Conservation (phyloP, 64 coral and sea anemone genomes). For the Pachyseris speciosa region DNA sequence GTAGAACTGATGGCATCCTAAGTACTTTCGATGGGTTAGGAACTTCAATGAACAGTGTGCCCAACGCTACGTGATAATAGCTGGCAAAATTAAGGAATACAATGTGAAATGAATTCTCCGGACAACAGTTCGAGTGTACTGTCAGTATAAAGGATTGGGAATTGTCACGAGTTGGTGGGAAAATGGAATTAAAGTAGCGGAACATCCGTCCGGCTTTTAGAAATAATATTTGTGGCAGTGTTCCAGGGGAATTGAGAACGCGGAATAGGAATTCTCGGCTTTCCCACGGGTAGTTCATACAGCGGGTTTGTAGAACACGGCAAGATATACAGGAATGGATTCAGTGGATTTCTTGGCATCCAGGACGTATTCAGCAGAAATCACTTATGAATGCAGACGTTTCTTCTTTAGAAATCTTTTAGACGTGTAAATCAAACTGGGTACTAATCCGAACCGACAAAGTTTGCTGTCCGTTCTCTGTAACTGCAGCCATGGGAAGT, state of each 20-base stretch:
- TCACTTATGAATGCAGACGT: conserved; percentile 35
- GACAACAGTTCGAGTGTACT: background rate
- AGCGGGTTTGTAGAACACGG: background rate
- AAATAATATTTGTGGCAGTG: background rate
- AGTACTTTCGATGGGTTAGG: conserved; percentile 32
- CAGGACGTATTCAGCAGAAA: background rate
- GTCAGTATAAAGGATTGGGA: background rate
- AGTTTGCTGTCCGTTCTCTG: conserved; percentile 10
- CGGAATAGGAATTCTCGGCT: background rate
- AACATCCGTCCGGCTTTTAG: background rate
- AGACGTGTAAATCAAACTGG: background rate
- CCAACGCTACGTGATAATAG: background rate
- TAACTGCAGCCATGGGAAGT: background rate
- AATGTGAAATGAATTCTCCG: background rate
- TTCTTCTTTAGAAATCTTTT: background rate
- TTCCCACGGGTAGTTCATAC: background rate
- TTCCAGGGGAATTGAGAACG: background rate
- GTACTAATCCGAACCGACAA: background rate
- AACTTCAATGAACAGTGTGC: background rate
- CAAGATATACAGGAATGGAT: background rate
- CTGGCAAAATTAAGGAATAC: background rate
- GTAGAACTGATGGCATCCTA: conserved; percentile 9
- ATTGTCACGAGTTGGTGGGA: background rate
- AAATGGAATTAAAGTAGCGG: background rate
- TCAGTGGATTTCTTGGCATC: background rate